A percentile compares a stretch with the other conserved stretches of the same genome.
Conservation (phyloP, 2,113 vertebrate genomes). For the Pimephales promelas region DNA sequence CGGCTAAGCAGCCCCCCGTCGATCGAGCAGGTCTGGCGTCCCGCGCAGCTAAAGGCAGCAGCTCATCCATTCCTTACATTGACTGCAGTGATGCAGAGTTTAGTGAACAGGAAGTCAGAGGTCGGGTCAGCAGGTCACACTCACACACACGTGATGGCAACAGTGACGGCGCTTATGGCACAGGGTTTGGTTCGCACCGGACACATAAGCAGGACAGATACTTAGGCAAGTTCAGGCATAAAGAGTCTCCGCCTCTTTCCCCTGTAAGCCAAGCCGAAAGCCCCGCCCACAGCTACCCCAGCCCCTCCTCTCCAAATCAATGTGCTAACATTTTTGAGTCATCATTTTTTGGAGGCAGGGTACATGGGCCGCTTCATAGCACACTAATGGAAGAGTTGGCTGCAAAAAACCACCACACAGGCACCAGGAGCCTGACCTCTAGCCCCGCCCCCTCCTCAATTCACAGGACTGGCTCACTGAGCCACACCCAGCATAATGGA, state of each 20-base stretch:
- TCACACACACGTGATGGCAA: slow-evolving; percentile 83
- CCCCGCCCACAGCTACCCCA: slow-evolving; percentile 64
- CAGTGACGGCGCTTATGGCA: slow-evolving; percentile 75
- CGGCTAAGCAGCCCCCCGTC: slow-evolving; percentile 63
- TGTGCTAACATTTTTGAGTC: slow-evolving; percentile 75
- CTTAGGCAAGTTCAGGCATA: slow-evolving; percentile 65
- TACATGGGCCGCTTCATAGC: slow-evolving; percentile 76
- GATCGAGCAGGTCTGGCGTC: slow-evolving; percentile 95
- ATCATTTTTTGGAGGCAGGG: slow-evolving; percentile 74
- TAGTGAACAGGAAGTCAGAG: slow-evolving; percentile 83
- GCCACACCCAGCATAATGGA: slow-evolving; percentile 81
- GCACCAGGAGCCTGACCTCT: slow-evolving; percentile 78
- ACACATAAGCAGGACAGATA: slow-evolving; percentile 76
- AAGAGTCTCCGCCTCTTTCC: slow-evolving; percentile 75
- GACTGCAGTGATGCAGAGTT: slow-evolving; percentile 87
- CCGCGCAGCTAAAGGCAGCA: slow-evolving; percentile 82
- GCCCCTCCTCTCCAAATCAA: slow-evolving; percentile 56
- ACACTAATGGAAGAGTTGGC: slow-evolving; percentile 77
- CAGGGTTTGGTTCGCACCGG: slow-evolving; percentile 58
- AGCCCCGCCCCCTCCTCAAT: slow-evolving; percentile 74
- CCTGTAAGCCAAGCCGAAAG: slow-evolving; percentile 55
- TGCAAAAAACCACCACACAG: slow-evolving; percentile 68
- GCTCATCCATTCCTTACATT: slow-evolving; percentile 85
- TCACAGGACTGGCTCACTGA: slow-evolving; percentile 74
- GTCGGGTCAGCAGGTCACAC: slow-evolving; percentile 75